phyloP scores from a whole-genome alignment of 2,888 invertebrate species.

The Meloe dianella region DNA sequence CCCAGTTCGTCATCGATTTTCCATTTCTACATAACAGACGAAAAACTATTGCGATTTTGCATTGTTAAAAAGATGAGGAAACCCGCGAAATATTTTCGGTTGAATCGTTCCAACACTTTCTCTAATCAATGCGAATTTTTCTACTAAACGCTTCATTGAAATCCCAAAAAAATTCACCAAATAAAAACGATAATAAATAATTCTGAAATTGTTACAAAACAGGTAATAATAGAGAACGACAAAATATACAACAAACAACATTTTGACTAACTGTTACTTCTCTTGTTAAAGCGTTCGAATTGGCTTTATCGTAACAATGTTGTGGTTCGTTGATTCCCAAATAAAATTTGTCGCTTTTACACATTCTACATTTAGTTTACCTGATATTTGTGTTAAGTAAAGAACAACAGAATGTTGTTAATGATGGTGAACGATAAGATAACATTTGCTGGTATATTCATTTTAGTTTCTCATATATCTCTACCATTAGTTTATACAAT shows the following conservation, averaged over 20 bases:
- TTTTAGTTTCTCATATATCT: neutral
- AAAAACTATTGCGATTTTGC: neutral
- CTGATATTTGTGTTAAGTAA: conserved; percentile 20
- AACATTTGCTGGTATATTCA: conserved; percentile 7
- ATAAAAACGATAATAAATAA: neutral
- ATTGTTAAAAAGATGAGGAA: too few species aligned
- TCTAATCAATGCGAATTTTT: neutral
- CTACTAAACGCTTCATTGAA: neutral
- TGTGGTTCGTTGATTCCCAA: conserved; percentile 35
- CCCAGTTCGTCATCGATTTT: conserved; percentile 43
- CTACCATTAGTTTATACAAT: neutral
- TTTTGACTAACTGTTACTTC: conserved; percentile 22
- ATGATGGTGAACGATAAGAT: conserved; percentile 23
- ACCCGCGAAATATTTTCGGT: neutral
- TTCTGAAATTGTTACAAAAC: neutral
- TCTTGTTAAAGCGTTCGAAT: conserved; percentile 24
- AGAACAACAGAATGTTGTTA: conserved; percentile 29
- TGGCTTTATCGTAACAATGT: conserved; percentile 31
- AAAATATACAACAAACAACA: neutral
- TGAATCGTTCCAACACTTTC: neutral
- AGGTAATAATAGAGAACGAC: neutral
- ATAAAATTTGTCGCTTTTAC: conserved; percentile 36
- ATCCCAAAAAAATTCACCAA: neutral
- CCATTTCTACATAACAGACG: neutral
- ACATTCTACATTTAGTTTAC: conserved; percentile 23